Evolutionary conservation across 2,888 invertebrate species (phyloP).

Genomic region (Nycteola revayana): DNA sequence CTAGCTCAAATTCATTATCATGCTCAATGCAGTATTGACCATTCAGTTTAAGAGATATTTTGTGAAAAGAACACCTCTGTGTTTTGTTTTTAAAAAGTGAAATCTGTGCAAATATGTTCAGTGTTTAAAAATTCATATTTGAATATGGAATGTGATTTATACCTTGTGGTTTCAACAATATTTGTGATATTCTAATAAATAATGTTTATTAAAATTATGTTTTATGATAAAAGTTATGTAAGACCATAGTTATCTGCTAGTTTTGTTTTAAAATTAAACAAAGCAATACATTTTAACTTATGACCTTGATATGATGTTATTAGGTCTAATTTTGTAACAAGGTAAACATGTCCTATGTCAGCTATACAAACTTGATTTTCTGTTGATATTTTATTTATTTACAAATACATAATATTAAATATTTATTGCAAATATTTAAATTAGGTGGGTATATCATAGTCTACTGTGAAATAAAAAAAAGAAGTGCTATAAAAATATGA

Average conservation of each 20-base stretch:
- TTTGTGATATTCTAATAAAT: too few relatives aligned
- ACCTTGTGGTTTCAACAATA: too few relatives aligned
- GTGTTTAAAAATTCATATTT: too few relatives aligned
- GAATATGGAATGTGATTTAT: too few relatives aligned
- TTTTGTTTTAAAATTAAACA: slow-evolving; percentile 2
- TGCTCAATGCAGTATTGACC: slow-evolving; percentile 36
- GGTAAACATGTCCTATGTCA: slow-evolving; percentile 9
- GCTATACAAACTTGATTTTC: slow-evolving; percentile 1
- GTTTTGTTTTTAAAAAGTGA: slow-evolving; percentile 14
- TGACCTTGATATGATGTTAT: slow-evolving; percentile 24
- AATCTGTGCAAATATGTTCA: slow-evolving; percentile 20
- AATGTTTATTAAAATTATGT: too few relatives aligned
- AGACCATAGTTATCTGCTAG: not conserved
- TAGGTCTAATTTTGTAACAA: slow-evolving; percentile 22
- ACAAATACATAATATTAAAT: too few relatives aligned
- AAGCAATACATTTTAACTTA: slow-evolving; percentile 1
- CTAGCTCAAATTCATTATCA: slow-evolving; percentile 51
- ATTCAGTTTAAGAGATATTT: slow-evolving; percentile 38
- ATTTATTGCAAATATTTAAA: too few relatives aligned
- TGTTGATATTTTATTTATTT: too few relatives aligned
- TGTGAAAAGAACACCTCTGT: not conserved
- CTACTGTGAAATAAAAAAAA: too few relatives aligned
- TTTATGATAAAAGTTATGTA: not conserved
- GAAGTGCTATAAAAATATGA: too few relatives aligned
- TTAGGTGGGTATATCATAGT: too few relatives aligned